Base-by-base conservation (phyloP, 2,888 invertebrate species). In the Zootermopsis nevadensis region DNA sequence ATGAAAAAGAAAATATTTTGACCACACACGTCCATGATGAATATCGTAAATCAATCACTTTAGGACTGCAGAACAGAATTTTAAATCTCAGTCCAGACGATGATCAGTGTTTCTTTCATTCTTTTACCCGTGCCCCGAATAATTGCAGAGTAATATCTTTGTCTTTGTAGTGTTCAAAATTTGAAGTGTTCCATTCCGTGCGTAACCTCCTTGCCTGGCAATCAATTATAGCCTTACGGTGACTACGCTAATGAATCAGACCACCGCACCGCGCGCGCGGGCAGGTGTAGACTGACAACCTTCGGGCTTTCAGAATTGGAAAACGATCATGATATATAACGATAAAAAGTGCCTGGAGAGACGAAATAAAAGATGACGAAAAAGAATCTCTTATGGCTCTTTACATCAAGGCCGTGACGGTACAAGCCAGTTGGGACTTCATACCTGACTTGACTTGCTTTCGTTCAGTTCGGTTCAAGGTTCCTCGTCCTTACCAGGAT, bases 271-370 rank as follows among this genome's bases (percentile, higher is more conserved):
- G n/a, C n/a, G n/a, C n/a, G n/a, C n/a, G n/a, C 60, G 27, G 60
- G 60, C 60, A 60, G 60, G 60, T 60, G 60, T 60, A 60, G 60
- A n/a, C 60, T 27, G n/a, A 60, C 60, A 60, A 60, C n/a, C 27
- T 60, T n/a, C 60, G 27, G 53, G 60, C 60, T 60, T 60, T 60
- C 27, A 60, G 60, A 60, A 60, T 60, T 60, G 60, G 60, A 60
- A 60, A 60, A 60, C 27, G 60, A 60, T 60, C 60, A 60, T 60
- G 60, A 60, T 60, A 60, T 60, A 60, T 60, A 60, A 60, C 60
- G n/a, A 60, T 60, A 60, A 60, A 53, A 53, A 53, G 15, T 53
- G 60, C 15, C n/a, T 3, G 60, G n/a, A 60, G 60, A 15, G 60
- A 60, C 8, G 27, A n/a, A 19, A 48, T 27, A 60, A 60, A 60